Conservation (phyloP, 2,113 vertebrate species). For the Archocentrus centrarchus region DNA sequence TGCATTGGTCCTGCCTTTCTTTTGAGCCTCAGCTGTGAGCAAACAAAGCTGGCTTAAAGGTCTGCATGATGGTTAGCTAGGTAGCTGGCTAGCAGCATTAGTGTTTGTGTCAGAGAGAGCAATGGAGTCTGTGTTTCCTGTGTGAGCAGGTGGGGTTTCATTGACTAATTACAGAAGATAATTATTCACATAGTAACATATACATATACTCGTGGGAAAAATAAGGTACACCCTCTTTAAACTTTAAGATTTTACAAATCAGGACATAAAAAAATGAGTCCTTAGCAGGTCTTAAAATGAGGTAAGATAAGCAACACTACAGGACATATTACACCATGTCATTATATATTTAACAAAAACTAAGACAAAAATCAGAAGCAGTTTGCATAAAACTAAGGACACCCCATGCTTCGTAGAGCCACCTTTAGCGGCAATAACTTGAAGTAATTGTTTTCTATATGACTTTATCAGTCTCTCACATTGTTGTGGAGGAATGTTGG, state of each 20-base stretch:
- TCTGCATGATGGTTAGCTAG: slow-evolving; percentile 69
- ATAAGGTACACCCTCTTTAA: background rate
- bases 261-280: background rate
- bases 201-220: background rate
- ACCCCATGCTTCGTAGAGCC: background rate
- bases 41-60: slow-evolving; percentile 78
- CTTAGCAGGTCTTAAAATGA: fast-evolving
- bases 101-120: slow-evolving; percentile 66
- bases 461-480: background rate
- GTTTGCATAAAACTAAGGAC: background rate
- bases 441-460: background rate
- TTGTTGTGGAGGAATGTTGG: background rate
- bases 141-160: slow-evolving; percentile 70
- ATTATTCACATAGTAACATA: background rate
- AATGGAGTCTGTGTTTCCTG: slow-evolving; percentile 61
- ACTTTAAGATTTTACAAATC: background rate
- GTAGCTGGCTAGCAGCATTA: slow-evolving; percentile 63
- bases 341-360: background rate
- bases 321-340: background rate
- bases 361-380: background rate
- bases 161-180: slow-evolving; percentile 55
- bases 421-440: background rate
- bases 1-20: slow-evolving; percentile 77
- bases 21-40: slow-evolving; percentile 72
- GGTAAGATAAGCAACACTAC: background rate